These are phyloP conservation scores for Neuroscelio doddi DNA, from an alignment of 2,888 invertebrate species.

Conservation along the genomic window DNA sequence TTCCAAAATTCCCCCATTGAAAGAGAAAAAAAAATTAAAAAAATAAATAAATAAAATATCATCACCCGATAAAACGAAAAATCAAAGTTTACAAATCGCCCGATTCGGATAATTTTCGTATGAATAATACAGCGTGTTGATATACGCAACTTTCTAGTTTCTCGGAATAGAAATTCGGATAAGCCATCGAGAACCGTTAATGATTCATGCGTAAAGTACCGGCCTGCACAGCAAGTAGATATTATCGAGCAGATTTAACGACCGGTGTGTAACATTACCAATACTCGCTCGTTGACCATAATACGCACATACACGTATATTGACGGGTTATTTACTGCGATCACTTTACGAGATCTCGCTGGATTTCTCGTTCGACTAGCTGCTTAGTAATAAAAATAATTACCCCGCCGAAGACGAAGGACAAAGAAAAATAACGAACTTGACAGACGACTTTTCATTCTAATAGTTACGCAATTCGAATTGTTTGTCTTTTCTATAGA, in stretches of 20 bases:
- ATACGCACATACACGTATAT: constrained; percentile 32
- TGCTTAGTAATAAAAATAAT: background rate
- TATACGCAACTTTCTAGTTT: constrained; percentile 36
- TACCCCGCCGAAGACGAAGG: background rate
- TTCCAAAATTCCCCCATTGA: too few relatives aligned
- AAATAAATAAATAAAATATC: too few relatives aligned
- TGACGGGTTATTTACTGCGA: constrained; percentile 38
- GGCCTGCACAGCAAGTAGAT: constrained; percentile 20
- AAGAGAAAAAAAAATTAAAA: too few relatives aligned
- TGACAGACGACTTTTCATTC: background rate
- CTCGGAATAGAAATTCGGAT: constrained; percentile 44
- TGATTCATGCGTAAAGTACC: constrained; percentile 45
- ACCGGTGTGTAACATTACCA: constrained; percentile 30
- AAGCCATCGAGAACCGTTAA: constrained; percentile 43
- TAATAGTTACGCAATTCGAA: background rate
- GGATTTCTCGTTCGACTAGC: background rate
- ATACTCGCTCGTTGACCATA: constrained; percentile 33
- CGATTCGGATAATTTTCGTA: constrained; percentile 6
- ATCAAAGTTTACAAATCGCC: too few relatives aligned
- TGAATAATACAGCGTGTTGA: too few relatives aligned
- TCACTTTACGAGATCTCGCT: background rate
- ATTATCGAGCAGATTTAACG: constrained; percentile 44
- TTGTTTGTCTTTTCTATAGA: background rate
- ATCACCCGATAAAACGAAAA: too few relatives aligned
- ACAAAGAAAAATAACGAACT: background rate